These are phyloP conservation scores for Drosophila ohnishii DNA, from an alignment of 1,140 invertebrate species.

Conservation along the genomic window DNA sequence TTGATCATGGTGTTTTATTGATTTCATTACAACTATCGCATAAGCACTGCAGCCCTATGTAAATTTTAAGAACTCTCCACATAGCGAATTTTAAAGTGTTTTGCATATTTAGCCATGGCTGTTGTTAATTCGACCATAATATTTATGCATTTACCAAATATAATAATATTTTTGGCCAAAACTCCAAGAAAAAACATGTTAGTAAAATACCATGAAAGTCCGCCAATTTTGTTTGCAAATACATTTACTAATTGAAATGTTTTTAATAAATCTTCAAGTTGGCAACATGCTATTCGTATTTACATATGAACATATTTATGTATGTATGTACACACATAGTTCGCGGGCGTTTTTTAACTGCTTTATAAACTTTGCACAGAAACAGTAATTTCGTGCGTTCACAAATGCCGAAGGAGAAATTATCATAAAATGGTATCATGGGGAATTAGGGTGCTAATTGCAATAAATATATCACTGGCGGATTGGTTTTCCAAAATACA, in stretches of 20 bases:
- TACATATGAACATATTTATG: constrained; percentile 5
- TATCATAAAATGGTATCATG: constrained; percentile 57
- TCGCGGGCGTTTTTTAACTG: constrained; percentile 26
- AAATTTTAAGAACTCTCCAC: constrained; percentile 18
- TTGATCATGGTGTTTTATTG: neutral
- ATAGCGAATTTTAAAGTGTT: constrained; percentile 28
- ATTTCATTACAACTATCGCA: constrained; percentile 11
- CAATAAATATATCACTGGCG: constrained; percentile 49
- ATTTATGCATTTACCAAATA: neutral
- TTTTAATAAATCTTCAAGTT: neutral
- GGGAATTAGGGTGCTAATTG: constrained; percentile 53
- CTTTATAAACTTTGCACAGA: constrained; percentile 49
- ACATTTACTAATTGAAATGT: neutral
- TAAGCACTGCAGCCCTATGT: constrained; percentile 17
- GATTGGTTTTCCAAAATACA: constrained; percentile 74
- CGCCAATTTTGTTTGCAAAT: neutral
- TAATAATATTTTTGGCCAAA: neutral
- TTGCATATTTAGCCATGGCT: constrained; percentile 19
- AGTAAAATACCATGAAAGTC: neutral
- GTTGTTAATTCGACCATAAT: neutral
- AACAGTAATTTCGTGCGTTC: constrained; percentile 30
- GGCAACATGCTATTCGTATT: constrained; percentile 8
- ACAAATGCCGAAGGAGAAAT: constrained; percentile 36
- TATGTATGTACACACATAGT: constrained; percentile 11
- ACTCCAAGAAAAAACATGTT: neutral